phyloP scores from a whole-genome alignment of 2,113 vertebrate species.

The Gymnobelideus leadbeateri region DNA sequence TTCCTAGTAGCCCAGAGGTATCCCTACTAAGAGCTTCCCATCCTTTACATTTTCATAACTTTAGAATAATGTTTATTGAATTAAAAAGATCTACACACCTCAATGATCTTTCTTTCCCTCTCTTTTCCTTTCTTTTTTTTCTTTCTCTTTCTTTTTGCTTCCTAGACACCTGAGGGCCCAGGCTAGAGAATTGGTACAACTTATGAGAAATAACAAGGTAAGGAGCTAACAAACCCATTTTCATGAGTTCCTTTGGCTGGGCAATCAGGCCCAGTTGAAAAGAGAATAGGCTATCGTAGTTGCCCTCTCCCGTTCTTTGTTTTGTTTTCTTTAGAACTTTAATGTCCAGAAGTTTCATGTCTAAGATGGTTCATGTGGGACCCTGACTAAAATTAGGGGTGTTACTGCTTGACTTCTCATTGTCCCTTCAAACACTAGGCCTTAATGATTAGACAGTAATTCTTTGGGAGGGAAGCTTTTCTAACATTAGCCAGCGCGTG shows the following conservation, averaged over 20 bases:
- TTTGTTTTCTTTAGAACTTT: background rate
- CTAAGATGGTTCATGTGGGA: background rate
- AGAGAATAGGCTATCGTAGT: background rate
- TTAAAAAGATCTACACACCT: background rate
- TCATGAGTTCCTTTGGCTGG: background rate
- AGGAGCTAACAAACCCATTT: background rate
- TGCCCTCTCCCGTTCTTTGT: too few species aligned
- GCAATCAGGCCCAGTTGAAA: background rate
- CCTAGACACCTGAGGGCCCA: conserved; percentile 81
- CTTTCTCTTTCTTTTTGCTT: conserved; percentile 42
- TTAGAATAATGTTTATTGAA: background rate
- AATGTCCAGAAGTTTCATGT: background rate
- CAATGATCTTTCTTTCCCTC: background rate
- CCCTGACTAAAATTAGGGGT: background rate
- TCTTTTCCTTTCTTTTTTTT: too few species aligned
- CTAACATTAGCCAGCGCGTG: too few species aligned
- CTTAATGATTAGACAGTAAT: background rate
- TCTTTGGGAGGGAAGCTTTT: background rate
- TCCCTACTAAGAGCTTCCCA: background rate
- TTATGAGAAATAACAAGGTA: conserved; percentile 83
- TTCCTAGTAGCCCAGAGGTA: background rate
- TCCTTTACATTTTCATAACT: background rate
- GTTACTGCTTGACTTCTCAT: background rate
- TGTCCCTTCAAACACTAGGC: background rate
- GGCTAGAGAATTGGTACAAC: conserved; percentile 80